phyloP scores from a whole-genome alignment of 2,113 vertebrate species.

The Petrocephalus microphthalmus region DNA sequence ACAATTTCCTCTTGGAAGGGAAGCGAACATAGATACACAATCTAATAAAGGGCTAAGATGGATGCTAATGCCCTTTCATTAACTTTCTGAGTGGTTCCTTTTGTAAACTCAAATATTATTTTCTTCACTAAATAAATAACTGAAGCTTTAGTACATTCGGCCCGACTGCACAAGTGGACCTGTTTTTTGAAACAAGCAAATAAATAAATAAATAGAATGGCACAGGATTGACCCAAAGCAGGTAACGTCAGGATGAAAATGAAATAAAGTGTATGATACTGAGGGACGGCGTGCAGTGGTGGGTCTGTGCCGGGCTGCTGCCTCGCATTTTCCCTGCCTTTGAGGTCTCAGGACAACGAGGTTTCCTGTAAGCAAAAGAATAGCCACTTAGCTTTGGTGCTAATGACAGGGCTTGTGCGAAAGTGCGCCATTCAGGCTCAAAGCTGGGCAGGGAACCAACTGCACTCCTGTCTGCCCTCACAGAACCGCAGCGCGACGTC shows the following conservation, averaged over 20 bases:
- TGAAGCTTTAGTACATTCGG: constrained; percentile 36
- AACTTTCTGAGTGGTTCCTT: constrained; percentile 45
- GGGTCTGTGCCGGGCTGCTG: not conserved
- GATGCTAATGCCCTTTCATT: constrained; percentile 47
- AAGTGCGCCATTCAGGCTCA: not conserved
- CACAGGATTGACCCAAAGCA: not conserved
- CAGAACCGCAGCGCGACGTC: constrained; percentile 43
- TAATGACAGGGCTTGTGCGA: not conserved
- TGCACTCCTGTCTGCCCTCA: constrained; percentile 44
- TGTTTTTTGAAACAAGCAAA: not conserved
- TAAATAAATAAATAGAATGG: not conserved
- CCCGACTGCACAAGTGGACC: not conserved
- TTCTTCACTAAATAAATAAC: constrained; percentile 45
- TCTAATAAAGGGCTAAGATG: constrained; percentile 45
- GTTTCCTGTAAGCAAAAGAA: not conserved
- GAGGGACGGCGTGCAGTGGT: not conserved
- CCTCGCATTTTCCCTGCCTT: not conserved
- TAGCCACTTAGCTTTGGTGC: not conserved
- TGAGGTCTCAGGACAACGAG: not conserved
- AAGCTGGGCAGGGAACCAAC: not conserved
- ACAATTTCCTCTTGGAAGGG: constrained; percentile 40
- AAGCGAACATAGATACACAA: constrained; percentile 38
- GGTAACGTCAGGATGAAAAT: not conserved
- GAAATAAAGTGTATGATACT: not conserved
- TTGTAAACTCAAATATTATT: constrained; percentile 44